Base-by-base conservation (phyloP, 2,888 invertebrate genomes). In the Agriopis marginaria region DNA sequence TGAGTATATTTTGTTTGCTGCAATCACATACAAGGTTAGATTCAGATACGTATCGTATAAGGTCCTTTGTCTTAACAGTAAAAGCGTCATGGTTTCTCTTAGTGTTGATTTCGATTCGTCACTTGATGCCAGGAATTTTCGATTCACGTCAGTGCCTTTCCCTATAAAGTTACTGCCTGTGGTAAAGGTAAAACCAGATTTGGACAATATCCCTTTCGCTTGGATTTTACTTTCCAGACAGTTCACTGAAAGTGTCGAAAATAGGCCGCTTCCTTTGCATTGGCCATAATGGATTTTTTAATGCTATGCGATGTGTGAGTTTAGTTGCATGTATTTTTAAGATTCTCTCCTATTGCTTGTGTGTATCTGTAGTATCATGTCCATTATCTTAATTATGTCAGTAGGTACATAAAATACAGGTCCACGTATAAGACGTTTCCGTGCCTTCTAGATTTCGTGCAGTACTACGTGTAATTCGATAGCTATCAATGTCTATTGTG, bases 401-500 rank as follows among this genome's bases (percentile, higher is more conserved):
- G 10, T 17, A 8, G 14, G 17, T 5, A 10, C 23, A 23, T 23
- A 10, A 51, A 51, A 12, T 53, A 7, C 7, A 53, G 7, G 39
- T 7, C 7, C 12, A 53, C 53, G 39, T 12, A 14, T 62, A 9
- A 42, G n/a, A 55, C 45, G 23, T 51, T 42, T 39, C 39, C 44
- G 50, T 40, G 54, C 17, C 58, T 66, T 71, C 59, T 64, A 51
- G 58, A 72, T 66, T 63, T 56, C 74, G 74, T 74, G 68, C 63
- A 65, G 66, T 70, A 66, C 68, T 74, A 76, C 76, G 77, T 77
- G 77, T 79, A 73, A 70, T 74, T 75, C 74, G 77, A 79, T 80
- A 81, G 77, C 80, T 82, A 85, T 86, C 85, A 82, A 84, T 80
- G 83, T 82, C 80, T 79, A 90, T 90, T 92, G 89, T 91, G 90